Conservation (phyloP, 37 sponge, comb jelly and placozoan species). For the Chondrosia reniformis region DNA sequence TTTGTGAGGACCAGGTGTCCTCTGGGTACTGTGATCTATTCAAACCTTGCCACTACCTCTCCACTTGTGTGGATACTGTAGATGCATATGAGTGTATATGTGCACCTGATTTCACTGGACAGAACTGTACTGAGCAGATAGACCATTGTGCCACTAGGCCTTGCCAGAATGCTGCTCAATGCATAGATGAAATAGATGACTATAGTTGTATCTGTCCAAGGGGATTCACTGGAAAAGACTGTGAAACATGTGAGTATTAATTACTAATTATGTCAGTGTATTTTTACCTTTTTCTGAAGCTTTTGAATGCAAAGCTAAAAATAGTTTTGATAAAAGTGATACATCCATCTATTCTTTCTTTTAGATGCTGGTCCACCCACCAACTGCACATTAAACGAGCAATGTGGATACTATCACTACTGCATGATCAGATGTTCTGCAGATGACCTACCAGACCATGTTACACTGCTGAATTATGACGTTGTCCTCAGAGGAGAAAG, state of each 20-base stretch:
- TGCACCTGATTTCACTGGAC: constrained; percentile 27
- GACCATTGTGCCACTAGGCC: constrained; percentile 7
- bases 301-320: no score
- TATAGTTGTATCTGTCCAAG: constrained; percentile 36
- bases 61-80: constrained; percentile 24
- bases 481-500: constrained; percentile 35
- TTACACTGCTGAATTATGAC: constrained; percentile 29
- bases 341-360: no score
- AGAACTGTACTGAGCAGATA: constrained; percentile 16
- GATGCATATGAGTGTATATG: constrained; percentile 27
- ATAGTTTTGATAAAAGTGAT: no score
- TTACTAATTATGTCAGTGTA: no score
- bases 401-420: constrained; percentile 27
- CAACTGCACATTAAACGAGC: constrained; percentile 11
- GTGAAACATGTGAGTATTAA: constrained; percentile 24
- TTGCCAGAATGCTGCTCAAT: constrained; percentile 58
- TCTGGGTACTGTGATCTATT: constrained; percentile 13
- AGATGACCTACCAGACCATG: constrained; percentile 41
- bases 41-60: constrained; percentile 35
- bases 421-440: constrained; percentile 40
- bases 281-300: no score
- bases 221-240: constrained; percentile 30
- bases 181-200: constrained; percentile 19
- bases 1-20: not conserved
- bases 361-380: not conserved